Base-by-base conservation (phyloP, 2,888 invertebrate genomes). In the Schrankia costaestrigalis region DNA sequence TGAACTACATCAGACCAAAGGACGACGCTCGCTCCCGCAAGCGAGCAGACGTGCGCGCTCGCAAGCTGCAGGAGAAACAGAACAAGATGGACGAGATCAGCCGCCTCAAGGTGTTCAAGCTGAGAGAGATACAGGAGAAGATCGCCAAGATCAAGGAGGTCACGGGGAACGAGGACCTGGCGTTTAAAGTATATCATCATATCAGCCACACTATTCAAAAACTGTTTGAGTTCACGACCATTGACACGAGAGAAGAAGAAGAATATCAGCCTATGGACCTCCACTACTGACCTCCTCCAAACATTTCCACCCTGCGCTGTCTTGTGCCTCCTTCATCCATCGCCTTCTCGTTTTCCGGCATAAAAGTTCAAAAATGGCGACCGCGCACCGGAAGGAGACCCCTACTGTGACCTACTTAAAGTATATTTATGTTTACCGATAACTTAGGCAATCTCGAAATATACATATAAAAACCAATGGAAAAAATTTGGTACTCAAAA, bases 51-150 rank as follows among this genome's bases (percentile, higher is more conserved):
- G 63, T 91, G 1, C 93, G 92, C 56, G 87, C 92, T 63, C 89
- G 95, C 31, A 96, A 96, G 67, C 90, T 91, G 33, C 88, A 91
- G 31, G 96, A 96, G 65, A 97, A 96, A 69, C 79, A 91, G 34
- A 90, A 91, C 59, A 95, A 95, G 70, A 91, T 92, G 85, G 94
- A 96, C 55, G 98, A 98, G 72, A 86, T 99, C n/a, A 94, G 93
- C 26, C 89, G 95, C 51, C 78, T 98, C 21, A 96, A 96, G 75
- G 94, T 95, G 13, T 77, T 97, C 43, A 98, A 98, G 69, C 89
- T 93, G 35, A 93, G 94, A 67, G 98, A 99, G 83, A 96, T 98
- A 46, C 91, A 94, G 69, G 94, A 95, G 42, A 97, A 97, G 79
- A 91, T 99, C 27, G 90, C 93, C 33, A 93, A 93, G 78, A 80